Conservation (phyloP, 2,113 vertebrate species). For the Sigmodon hispidus region DNA sequence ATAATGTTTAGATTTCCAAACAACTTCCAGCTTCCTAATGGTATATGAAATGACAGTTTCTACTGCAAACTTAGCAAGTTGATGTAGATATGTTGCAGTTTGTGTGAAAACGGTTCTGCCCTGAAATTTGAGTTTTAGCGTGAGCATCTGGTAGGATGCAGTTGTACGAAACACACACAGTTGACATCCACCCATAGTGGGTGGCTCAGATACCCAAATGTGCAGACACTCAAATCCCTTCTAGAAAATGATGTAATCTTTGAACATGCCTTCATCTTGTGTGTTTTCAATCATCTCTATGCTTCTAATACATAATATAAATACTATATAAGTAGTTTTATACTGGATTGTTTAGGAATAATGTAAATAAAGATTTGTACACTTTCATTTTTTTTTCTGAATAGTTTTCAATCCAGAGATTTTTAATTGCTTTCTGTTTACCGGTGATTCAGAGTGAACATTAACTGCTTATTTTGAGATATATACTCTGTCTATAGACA, state of each 20-base stretch:
- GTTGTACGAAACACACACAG: neutral
- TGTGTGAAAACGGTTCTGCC: slow-evolving; percentile 5
- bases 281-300: neutral
- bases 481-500: neutral
- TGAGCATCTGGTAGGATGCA: neutral
- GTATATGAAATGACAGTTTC: neutral
- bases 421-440: slow-evolving; percentile 22
- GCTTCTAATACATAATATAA: neutral
- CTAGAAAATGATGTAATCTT: neutral
- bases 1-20: slow-evolving; percentile 18
- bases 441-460: neutral
- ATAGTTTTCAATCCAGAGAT: neutral
- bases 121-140: slow-evolving; percentile 16
- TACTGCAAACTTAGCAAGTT: neutral
- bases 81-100: neutral
- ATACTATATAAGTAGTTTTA: neutral
- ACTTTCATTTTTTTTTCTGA: neutral
- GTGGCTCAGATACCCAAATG: neutral
- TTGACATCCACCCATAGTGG: neutral
- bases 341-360: neutral
- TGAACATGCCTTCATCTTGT: neutral
- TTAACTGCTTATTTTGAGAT: neutral
- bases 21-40: slow-evolving; percentile 22
- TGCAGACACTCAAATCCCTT: neutral
- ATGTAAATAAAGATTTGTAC: neutral